Base-by-base conservation (phyloP, 2,888 invertebrate species). In the Sarcophaga caerulescens region DNA sequence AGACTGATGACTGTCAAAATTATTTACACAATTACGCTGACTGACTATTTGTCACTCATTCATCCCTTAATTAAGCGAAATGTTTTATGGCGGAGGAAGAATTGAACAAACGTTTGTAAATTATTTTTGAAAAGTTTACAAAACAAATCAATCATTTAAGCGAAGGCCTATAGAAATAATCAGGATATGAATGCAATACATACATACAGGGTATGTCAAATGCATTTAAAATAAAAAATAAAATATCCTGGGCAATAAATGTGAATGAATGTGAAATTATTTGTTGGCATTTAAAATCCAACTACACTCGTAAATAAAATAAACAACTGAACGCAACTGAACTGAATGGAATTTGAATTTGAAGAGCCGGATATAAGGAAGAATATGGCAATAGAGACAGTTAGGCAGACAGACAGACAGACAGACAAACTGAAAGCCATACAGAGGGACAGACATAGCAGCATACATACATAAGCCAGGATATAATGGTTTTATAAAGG, bases 241-340 rank as follows among this genome's bases (percentile, higher is more conserved):
- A 8, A 47, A 60, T 71, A 35, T 35, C 35, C 35, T 8, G 19
- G 59, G 60, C 25, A 68, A 75, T 44, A 62, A 69, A 21, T 12
- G 14, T 52, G 17, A 75, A 62, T 62, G 47, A 6, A 52, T 57
- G 47, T 35, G 17, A 70, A 66, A 52, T 14, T 12, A 70, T 57
- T 68, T 62, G 2, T 2, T 19, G 19, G 12, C 45, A 45, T 88
- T 88, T 89, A 35, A 90, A 92, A 12, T 73, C 17, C 79, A 68
- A 23, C 44, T 66, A 35, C 8, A 35, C 35, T 35, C 35, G 35
- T 35, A 62, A 78, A 82, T 81, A 82, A 76, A 62, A 82, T 65
- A 79, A 79, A 79, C 82, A 79, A 75, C 57, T 75, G 19, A 75
- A 73, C 68, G 44, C 44, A 62, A 74, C 35, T 12, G 3, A 17